Evolutionary conservation across 2,888 invertebrate genomes (phyloP), one percentile per base, ranked within the genome.

Genomic region (Spialia ferax): DNA sequence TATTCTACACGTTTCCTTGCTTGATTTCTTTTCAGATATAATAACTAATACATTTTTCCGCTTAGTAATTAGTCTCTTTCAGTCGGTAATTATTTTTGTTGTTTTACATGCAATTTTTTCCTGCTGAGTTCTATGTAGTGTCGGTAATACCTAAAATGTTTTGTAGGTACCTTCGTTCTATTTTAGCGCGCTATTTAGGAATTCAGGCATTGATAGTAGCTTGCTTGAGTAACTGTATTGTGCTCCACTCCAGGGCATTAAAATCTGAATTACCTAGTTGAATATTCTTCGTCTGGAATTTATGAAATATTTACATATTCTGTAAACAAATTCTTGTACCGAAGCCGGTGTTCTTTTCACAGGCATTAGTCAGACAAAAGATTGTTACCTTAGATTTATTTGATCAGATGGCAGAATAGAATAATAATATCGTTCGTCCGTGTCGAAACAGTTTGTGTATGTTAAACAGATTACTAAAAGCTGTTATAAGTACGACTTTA

Each of bases 1-100:
- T n/a, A n/a, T 90, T 87, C 88, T 81, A 81, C 83, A 83, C 78
- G 78, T 86, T 89, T 90, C 90, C 90, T 93, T 90, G 91, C 90
- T 93, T 92, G 93, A 93, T 92, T 92, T 91, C 81, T 79, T 80
- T 75, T 77, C 74, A 80, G 73, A 73, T 77, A 42, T 42, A 15
- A 42, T 80, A 74, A 70, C 72, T 73, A 73, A 77, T 81, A 78
- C 77, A 85, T 86, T 86, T 86, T 80, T 77, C 70, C 78, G 74
- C 78, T 81, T 72, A 82, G 76, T 88, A 89, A 91, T 91, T 91
- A 89, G 71, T 70, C 69, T 71, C 68, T 42, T 15, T 15, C 8
- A 13, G 2, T 20, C n/a, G 42, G 42, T 42, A 78, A 82, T 87
- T 85, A 84, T 71, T 70, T 64, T 56, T 56, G 29, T 56, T 64